Evolutionary conservation across 2,888 invertebrate species (phyloP), one percentile per base, ranked within the genome.

Genomic region (Anoplius nigerrimus): DNA sequence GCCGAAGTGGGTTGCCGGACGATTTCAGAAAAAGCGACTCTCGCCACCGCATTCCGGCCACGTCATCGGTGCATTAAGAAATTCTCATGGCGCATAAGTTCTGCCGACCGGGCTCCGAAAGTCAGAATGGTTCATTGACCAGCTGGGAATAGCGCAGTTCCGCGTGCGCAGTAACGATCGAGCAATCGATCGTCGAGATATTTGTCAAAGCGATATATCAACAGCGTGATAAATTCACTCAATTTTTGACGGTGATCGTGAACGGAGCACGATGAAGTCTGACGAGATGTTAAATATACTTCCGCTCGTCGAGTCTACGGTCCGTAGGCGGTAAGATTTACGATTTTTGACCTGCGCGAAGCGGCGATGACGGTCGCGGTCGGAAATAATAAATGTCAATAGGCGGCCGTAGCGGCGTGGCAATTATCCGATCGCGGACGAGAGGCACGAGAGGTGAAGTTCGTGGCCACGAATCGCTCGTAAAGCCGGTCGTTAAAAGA

Each of bases 401-500:
- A 68, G 55, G 43, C 21, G 65, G 48, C 72, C 70, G 63, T 65
- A 70, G 54, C 66, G 43, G 46, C 57, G 46, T 11, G 51, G 64
- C 62, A 76, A 79, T 76, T 69, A 75, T 68, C 53, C 69, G 69
- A 69, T 74, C 68, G 63, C 57, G 59, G 60, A 43, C 6, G 27
- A n/a, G 59, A 62, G 52, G 51, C 8, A 53, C 52, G 55, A 62
- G 71, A 70, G 72, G 63, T 69, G 75, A 82, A 82, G 68, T 80
- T 80, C 74, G 76, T 72, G 71, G 71, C 71, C 76, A 71, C 69
- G 73, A 69, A 77, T 79, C 72, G 79, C 75, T 82, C 80, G 82
- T 82, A 82, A 82, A 82, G 67, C 69, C 66, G 66, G 73, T 82
- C 81, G 82, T 82, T 82, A 82, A 81, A 78, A 74, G 75, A 79